Conservation (phyloP, 2,113 vertebrate species). For the Pogona vitticeps region DNA sequence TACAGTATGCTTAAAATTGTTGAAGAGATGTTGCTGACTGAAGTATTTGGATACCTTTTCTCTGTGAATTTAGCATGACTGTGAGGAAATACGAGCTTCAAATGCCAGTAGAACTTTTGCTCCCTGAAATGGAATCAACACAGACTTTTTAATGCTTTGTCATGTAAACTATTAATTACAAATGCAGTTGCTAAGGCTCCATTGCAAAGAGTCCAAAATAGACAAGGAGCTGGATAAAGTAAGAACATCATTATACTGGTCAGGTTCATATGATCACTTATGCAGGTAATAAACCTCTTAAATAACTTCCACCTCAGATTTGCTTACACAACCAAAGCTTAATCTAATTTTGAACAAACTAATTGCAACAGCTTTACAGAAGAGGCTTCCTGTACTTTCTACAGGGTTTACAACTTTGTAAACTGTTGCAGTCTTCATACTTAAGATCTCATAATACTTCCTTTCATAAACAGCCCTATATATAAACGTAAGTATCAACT, state of each 20-base stretch:
- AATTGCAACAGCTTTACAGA: neutral
- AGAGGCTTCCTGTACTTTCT: neutral
- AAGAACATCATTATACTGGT: neutral
- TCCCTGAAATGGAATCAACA: conserved; percentile 77
- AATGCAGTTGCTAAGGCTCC: neutral
- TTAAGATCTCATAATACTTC: conserved; percentile 5
- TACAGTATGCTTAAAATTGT: neutral
- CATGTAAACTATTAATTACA: neutral
- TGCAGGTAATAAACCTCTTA: neutral
- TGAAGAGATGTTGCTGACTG: neutral
- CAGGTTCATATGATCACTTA: neutral
- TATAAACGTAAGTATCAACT: conserved; percentile 39
- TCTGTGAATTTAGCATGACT: conserved; percentile 84
- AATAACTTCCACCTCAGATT: neutral
- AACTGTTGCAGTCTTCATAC: neutral
- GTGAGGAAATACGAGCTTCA: conserved; percentile 92
- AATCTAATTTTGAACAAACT: conserved; percentile 14
- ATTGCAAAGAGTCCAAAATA: neutral
- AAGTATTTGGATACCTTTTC: conserved; percentile 79
- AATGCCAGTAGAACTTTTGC: conserved; percentile 89
- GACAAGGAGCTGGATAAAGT: neutral
- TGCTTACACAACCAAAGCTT: neutral
- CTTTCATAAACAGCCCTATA: conserved; percentile 19
- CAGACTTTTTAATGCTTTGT: neutral
- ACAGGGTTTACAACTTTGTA: conserved; percentile 32